Evolutionary conservation across 2,888 invertebrate genomes (phyloP).

Genomic region (Chaetogeoica ovagalla): DNA sequence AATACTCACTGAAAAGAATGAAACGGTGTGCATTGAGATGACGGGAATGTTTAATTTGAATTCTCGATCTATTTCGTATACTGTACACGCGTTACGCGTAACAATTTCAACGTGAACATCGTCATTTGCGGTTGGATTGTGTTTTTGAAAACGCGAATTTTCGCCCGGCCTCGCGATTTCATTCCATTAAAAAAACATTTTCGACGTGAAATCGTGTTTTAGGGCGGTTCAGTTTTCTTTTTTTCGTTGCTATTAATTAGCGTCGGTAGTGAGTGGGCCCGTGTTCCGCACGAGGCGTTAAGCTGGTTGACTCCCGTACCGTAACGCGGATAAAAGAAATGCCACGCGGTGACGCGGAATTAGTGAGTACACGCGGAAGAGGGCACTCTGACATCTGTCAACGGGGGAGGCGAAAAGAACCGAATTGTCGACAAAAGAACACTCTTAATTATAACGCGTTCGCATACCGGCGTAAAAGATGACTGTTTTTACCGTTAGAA

Average conservation of each 20-base stretch:
- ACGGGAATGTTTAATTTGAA: too few species aligned
- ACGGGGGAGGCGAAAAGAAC: background rate
- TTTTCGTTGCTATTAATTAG: background rate
- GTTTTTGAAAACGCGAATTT: too few species aligned
- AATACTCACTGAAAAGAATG: too few species aligned
- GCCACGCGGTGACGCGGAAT: background rate
- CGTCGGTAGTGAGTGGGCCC: background rate
- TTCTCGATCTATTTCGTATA: too few species aligned
- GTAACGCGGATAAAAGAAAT: conserved; percentile 19
- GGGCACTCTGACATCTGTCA: conserved; percentile 17
- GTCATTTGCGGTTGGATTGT: too few species aligned
- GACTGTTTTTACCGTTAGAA: conserved; percentile 11
- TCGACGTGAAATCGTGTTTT: background rate
- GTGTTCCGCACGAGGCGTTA: background rate
- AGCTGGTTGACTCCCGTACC: background rate
- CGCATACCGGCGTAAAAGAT: too few species aligned
- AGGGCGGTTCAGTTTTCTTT: background rate
- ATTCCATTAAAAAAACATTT: too few species aligned
- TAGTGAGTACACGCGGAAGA: conserved; percentile 15
- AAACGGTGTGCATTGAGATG: too few species aligned
- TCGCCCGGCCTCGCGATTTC: too few species aligned
- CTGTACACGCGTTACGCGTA: too few species aligned
- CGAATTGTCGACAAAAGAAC: background rate
- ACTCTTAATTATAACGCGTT: conserved; percentile 3
- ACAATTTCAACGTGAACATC: too few species aligned